Evolutionary conservation across 64 coral and sea anemone species (phyloP).

Genomic region (Actinia tenebrosa): DNA sequence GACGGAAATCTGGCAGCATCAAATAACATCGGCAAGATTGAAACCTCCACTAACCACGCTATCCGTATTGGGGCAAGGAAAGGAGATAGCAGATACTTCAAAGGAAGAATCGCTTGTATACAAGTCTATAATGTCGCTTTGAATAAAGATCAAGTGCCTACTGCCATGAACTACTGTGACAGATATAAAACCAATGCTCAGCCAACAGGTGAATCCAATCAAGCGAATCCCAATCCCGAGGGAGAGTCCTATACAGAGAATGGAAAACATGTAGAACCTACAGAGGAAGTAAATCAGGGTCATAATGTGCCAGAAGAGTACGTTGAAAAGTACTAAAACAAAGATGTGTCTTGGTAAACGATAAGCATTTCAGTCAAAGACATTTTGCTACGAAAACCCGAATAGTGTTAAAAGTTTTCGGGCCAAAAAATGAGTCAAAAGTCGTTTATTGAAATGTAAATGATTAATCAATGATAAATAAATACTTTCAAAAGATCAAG

Average conservation of each 20-base stretch:
- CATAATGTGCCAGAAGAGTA: neutral
- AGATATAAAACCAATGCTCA: neutral
- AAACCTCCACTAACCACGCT: neutral
- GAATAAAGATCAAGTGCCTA: neutral
- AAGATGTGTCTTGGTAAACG: too few species aligned
- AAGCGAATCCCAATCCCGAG: neutral
- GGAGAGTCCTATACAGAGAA: neutral
- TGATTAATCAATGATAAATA: too few species aligned
- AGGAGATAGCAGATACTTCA: slow-evolving; percentile 8
- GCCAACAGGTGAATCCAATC: neutral
- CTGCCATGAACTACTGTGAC: neutral
- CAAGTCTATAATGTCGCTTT: neutral
- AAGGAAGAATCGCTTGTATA: slow-evolving; percentile 1
- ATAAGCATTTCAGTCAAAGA: too few species aligned
- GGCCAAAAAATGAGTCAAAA: too few species aligned
- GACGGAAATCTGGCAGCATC: slow-evolving; percentile 1
- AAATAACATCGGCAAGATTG: neutral
- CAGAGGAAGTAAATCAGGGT: neutral
- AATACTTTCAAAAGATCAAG: too few species aligned
- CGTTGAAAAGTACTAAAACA: too few species aligned
- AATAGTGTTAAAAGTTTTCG: too few species aligned
- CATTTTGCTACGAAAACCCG: too few species aligned
- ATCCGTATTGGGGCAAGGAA: slow-evolving; percentile 25
- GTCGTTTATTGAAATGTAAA: too few species aligned
- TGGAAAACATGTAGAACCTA: neutral